Conservation (phyloP, 2,888 invertebrate species). For the Philereme vetulata region DNA sequence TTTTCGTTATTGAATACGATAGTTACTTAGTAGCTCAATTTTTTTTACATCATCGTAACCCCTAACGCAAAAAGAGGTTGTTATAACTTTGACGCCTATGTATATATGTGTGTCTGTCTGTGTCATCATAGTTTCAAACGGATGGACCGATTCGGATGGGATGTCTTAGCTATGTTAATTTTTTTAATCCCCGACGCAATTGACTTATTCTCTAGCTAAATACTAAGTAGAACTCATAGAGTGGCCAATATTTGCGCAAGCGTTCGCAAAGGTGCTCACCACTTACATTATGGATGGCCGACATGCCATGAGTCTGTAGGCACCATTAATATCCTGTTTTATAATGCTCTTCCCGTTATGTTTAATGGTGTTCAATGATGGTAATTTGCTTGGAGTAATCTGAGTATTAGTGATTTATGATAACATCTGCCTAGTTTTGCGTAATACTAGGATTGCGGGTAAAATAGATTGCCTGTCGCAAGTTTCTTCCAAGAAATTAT, state of each 20-base stretch:
- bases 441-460: constrained; percentile 17
- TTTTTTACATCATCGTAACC: no score
- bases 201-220: no score
- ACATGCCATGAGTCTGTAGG: constrained; percentile 8
- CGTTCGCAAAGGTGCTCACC: not conserved
- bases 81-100: no score
- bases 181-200: no score
- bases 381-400: constrained; percentile 47
- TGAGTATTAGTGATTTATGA: constrained; percentile 51
- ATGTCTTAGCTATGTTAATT: no score
- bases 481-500: constrained; percentile 2
- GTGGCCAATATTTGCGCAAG: not conserved
- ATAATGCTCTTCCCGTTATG: constrained; percentile 50
- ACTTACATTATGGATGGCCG: not conserved
- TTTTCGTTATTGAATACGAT: no score
- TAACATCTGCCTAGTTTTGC: constrained; percentile 33
- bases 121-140: no score
- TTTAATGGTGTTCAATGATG: constrained; percentile 57
- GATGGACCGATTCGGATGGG: no score
- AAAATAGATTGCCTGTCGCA: constrained; percentile 15
- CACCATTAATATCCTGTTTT: constrained; percentile 35
- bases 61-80: no score
- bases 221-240: no score
- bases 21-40: no score
- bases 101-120: no score